These are phyloP conservation scores for Aplysina aerophoba DNA, from an alignment of 37 sponge, comb jelly and placozoan species.

Conservation along the genomic window DNA sequence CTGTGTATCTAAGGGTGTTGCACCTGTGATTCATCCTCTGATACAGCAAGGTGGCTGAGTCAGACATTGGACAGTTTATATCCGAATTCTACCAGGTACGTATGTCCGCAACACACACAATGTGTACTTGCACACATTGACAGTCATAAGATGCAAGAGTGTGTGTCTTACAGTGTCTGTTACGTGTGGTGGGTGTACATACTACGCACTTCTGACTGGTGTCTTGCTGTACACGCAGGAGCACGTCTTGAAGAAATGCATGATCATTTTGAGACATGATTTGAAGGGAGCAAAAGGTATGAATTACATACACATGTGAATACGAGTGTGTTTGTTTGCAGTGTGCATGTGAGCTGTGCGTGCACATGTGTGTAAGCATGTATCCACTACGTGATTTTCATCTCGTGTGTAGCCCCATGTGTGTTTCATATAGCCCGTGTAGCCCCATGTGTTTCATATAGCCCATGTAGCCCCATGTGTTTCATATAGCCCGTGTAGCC, in stretches of 20 bases:
- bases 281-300: constrained; percentile 45
- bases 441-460: no score
- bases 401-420: not conserved
- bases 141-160: no score
- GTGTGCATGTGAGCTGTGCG: no score
- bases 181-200: no score
- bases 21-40: not conserved
- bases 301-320: not conserved
- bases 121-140: not conserved
- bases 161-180: no score
- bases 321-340: constrained; percentile 8
- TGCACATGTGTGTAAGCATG: not conserved
- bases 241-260: constrained; percentile 39
- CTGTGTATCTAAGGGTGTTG: no score
- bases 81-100: constrained; percentile 75
- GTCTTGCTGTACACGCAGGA: no score
- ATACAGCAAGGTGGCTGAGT: constrained; percentile 53
- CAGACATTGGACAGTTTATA: constrained; percentile 74
- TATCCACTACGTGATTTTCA: constrained; percentile 9
- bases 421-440: not conserved
- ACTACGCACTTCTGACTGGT: no score
- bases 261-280: constrained; percentile 68
- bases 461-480: no score
- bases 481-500: no score
- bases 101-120: not conserved